Conservation (phyloP, 2,888 invertebrate species). For the Augochlorella aurata region DNA sequence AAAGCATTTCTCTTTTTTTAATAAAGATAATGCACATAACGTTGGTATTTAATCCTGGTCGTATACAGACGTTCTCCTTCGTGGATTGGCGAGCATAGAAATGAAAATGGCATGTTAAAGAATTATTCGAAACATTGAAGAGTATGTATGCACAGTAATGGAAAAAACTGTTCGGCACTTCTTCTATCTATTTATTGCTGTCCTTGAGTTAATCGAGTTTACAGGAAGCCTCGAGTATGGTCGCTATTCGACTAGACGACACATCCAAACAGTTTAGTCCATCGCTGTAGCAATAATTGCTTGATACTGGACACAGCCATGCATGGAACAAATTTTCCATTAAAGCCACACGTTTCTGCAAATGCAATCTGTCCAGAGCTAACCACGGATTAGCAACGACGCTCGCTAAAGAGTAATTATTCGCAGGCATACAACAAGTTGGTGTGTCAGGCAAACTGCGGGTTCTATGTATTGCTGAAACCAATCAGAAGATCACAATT, state of each 20-base stretch:
- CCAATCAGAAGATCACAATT: neutral
- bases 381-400: constrained; percentile 51
- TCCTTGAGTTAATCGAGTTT: neutral
- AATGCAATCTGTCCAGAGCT: constrained; percentile 57
- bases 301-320: constrained; percentile 59
- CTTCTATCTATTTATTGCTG: neutral
- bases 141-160: constrained; percentile 15
- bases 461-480: constrained; percentile 31
- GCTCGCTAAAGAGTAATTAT: constrained; percentile 51
- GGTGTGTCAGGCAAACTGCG: constrained; percentile 27
- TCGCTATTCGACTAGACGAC: neutral
- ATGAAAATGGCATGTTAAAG: constrained; percentile 76
- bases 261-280: constrained; percentile 35
- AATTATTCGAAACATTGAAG: constrained; percentile 40
- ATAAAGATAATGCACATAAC: constrained; percentile 75
- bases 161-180: constrained; percentile 30
- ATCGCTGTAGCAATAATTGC: constrained; percentile 33
- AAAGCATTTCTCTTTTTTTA: constrained; percentile 54
- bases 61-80: constrained; percentile 79
- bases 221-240: neutral
- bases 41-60: constrained; percentile 79
- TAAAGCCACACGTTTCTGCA: constrained; percentile 58
- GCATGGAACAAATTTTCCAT: constrained; percentile 54
- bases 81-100: constrained; percentile 78
- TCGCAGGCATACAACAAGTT: constrained; percentile 48